Base-by-base conservation (phyloP, 1,140 invertebrate genomes). In the Panagrolaimus sp. region DNA sequence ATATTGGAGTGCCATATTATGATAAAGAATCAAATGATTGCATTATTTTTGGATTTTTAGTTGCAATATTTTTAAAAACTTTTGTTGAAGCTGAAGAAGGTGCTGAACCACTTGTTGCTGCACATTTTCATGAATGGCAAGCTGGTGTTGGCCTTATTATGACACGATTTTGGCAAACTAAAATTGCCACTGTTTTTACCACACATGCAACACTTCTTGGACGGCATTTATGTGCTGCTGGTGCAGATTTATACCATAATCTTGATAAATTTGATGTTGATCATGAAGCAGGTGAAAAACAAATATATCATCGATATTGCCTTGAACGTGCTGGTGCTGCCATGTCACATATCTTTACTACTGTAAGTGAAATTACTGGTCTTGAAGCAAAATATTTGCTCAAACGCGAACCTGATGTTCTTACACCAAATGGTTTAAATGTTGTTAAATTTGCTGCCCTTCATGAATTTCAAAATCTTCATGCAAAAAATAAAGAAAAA, bases 401-500 rank as follows among this genome's bases (percentile, higher is more conserved):
- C 0, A 95, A 95, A 84, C 86, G 95, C 38, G 95, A 95, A 84
- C 90, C 96, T 53, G 95, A 98, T 86, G 88, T 98, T 57, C 96
- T 99, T 38, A 97, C 95, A 1, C 96, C 96, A 0, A 99, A 99
- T 84, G 96, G 96, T 1, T 84, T 99, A 13, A 98, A 98, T 85
- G 94, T 99, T 0, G 93, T 96, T 81, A 97, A 97, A 83, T 99
- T 98, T 85, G 93, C 92, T 16, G 96, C 96, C 0, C 84, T 98
- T 11, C 96, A 99, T 83, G 96, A 99, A 85, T 99, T 99, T 85
- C 96, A 99, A 85, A 99, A 99, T 86, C 86, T 98, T 46, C 96
- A 99, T 86, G 95, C 96, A 20, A 84, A 93, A 23, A 90, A 91
- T 64, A 99, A 99, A 85, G 95, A 98, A 75, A 99, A 97, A 86